Evolutionary conservation across 1,140 invertebrate genomes (phyloP).

Genomic region (Drosophila serrata): DNA sequence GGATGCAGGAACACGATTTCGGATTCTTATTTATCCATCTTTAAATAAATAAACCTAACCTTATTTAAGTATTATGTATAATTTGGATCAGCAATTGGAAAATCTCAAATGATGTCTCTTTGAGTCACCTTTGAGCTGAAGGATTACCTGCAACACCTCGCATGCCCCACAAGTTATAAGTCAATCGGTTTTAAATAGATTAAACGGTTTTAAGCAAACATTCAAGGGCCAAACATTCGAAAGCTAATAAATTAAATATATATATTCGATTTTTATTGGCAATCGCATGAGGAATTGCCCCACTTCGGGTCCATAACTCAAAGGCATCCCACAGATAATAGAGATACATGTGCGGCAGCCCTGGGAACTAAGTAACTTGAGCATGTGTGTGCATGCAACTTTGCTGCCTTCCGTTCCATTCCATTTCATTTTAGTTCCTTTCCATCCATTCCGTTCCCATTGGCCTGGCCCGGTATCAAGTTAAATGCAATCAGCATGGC

Average conservation of each 20-base stretch:
- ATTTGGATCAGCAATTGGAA: neutral
- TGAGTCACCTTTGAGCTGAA: neutral
- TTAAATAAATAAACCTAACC: neutral
- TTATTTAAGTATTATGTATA: too few species aligned
- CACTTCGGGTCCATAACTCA: constrained; percentile 27
- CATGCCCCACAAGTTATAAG: neutral
- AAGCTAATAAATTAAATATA: constrained; percentile 6
- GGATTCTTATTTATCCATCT: neutral
- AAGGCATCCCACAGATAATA: constrained; percentile 8
- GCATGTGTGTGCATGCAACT: constrained; percentile 17
- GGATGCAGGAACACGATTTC: constrained; percentile 1
- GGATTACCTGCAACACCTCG: neutral
- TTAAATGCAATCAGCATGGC: constrained; percentile 73
- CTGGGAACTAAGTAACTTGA: constrained; percentile 8
- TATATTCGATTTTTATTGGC: constrained; percentile 7
- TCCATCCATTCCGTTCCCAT: constrained; percentile 4
- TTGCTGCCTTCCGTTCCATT: constrained; percentile 11
- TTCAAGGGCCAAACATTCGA: neutral
- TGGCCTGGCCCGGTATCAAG: constrained; percentile 35
- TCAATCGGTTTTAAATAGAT: constrained; percentile 5
- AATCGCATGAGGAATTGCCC: constrained; percentile 14
- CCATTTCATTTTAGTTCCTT: constrained; percentile 2
- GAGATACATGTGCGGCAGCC: neutral
- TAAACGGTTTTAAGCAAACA: constrained; percentile 2
- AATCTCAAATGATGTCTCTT: neutral